phyloP scores from a whole-genome alignment of 53 echinoderm and acorn worm genomes.

The Temnopleurus reevesii region DNA sequence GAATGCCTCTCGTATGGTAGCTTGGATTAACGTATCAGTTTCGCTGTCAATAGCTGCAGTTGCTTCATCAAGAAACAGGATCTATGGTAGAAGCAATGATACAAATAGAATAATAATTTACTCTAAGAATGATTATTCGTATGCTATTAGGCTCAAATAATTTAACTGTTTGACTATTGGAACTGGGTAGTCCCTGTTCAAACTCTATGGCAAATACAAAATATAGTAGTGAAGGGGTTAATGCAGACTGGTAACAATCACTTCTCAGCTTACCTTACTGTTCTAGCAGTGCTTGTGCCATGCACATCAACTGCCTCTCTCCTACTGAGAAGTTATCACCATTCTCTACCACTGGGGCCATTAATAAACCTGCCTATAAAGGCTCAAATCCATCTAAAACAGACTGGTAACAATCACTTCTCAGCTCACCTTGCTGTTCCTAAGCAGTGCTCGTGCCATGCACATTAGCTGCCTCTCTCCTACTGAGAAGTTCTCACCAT shows the following conservation, averaged over 20 bases:
- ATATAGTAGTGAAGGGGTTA: too few species aligned
- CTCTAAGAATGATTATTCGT: too few species aligned
- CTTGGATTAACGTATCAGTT: constrained; percentile 71
- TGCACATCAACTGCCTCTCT: constrained; percentile 93
- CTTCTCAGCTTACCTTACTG: constrained; percentile 66
- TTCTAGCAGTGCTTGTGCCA: constrained; percentile 96
- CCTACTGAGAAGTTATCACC: constrained; percentile 90
- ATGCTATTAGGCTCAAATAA: too few species aligned
- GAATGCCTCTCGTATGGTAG: constrained; percentile 68
- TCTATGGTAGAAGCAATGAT: not conserved
- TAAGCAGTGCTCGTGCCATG: constrained; percentile 87
- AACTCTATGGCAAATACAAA: too few species aligned
- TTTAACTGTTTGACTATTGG: too few species aligned
- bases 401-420: constrained; percentile 24
- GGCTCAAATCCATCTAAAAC: too few species aligned
- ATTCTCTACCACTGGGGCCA: constrained; percentile 66
- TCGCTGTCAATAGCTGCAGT: constrained; percentile 79
- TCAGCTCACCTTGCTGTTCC: constrained; percentile 79
- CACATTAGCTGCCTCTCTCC: constrained; percentile 84
- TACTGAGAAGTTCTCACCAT: constrained; percentile 88
- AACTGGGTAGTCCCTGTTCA: too few species aligned
- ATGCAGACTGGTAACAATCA: not conserved
- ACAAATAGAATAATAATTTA: too few species aligned
- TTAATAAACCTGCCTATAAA: too few species aligned
- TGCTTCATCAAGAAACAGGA: constrained; percentile 65